phyloP scores from a whole-genome alignment of 2,113 vertebrate species.

The Agapornis roseicollis region DNA sequence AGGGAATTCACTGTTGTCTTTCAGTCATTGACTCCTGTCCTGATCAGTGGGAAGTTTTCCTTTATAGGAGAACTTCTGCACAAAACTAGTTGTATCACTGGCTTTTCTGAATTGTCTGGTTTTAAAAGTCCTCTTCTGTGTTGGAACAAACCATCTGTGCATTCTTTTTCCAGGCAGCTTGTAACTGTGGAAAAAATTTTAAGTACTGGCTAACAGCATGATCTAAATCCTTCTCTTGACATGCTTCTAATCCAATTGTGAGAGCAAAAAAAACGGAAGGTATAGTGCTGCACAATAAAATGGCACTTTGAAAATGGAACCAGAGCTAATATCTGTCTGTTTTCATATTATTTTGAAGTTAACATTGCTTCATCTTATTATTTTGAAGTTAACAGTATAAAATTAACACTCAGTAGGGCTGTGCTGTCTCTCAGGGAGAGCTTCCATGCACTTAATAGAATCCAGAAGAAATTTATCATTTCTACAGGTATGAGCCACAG shows the following conservation, averaged over 20 bases:
- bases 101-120: background rate
- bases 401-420: background rate
- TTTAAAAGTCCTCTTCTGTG: background rate
- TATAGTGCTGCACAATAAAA: background rate
- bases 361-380: background rate
- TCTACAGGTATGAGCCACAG: background rate
- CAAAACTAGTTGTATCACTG: background rate
- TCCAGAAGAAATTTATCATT: background rate
- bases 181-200: background rate
- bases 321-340: background rate
- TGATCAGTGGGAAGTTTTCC: background rate
- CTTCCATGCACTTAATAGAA: background rate
- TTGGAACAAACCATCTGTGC: background rate
- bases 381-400: background rate
- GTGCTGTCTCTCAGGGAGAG: background rate
- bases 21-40: background rate
- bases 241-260: background rate
- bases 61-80: background rate
- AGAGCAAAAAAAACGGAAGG: background rate
- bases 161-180: background rate
- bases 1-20: background rate
- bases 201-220: background rate
- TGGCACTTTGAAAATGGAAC: background rate
- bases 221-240: background rate
- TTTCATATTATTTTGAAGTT: background rate